Conservation (phyloP, 2,888 invertebrate species). For the Apantesis nais region DNA sequence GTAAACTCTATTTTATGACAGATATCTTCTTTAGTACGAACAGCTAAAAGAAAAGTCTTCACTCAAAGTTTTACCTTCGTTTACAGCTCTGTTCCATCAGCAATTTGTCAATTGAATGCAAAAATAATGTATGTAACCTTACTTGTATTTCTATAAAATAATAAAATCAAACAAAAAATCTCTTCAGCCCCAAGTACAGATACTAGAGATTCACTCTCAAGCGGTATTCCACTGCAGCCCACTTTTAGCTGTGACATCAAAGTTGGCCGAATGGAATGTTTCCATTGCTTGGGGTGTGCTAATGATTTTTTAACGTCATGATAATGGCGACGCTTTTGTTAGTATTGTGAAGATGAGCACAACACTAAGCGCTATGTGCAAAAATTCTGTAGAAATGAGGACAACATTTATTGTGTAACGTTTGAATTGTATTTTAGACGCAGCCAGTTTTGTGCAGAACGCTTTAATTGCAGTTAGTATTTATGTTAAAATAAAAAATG, state of each 20-base stretch:
- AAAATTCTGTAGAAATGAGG: constrained; percentile 14
- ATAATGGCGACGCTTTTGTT: constrained; percentile 47
- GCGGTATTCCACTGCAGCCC: background rate
- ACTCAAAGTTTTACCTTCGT: no score
- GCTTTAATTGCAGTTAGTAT: constrained; percentile 3
- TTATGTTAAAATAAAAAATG: no score
- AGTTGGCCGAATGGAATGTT: constrained; percentile 34
- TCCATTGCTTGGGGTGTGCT: constrained; percentile 37
- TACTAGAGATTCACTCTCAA: background rate
- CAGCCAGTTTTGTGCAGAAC: background rate
- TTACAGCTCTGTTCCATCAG: no score
- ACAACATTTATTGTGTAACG: constrained; percentile 11
- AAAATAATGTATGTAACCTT: background rate
- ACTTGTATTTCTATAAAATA: background rate
- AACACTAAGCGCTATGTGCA: constrained; percentile 14
- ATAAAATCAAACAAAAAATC: background rate
- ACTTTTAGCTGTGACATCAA: constrained; percentile 14
- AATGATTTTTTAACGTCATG: constrained; percentile 52
- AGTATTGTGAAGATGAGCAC: constrained; percentile 40
- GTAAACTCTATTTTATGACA: no score
- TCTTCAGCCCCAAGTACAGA: background rate
- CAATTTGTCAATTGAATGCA: background rate
- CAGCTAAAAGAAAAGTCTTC: no score
- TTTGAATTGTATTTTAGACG: constrained; percentile 14
- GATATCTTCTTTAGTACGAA: no score